Conservation (phyloP, 2,888 invertebrate species). For the Nomada fabriciana region DNA sequence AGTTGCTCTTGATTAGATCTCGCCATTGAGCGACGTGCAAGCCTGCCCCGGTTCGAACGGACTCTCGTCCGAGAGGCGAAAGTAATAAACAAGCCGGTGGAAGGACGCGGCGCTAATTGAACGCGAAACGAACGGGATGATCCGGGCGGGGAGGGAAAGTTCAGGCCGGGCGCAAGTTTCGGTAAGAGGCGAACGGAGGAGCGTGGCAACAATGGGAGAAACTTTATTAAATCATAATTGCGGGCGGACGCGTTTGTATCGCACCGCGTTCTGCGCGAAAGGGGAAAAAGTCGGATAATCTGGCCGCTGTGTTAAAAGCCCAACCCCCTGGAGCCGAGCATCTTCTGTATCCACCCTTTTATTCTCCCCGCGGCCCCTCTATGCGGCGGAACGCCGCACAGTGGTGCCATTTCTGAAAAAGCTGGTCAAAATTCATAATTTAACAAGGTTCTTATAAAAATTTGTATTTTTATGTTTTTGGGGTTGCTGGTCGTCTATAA, state of each 20-base stretch:
- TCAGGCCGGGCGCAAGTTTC: neutral
- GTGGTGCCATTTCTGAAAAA: no score
- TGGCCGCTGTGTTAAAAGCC: conserved; percentile 25
- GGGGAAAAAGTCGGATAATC: conserved; percentile 31
- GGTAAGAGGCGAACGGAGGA: conserved; percentile 8
- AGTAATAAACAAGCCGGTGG: neutral
- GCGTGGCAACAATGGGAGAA: conserved; percentile 7
- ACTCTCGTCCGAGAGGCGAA: no score
- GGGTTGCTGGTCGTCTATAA: no score
- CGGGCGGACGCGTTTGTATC: neutral
- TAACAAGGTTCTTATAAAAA: no score
- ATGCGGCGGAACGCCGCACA: neutral
- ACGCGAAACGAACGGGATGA: conserved; percentile 1
- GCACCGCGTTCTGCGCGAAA: neutral
- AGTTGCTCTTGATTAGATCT: neutral
- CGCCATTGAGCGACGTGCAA: no score
- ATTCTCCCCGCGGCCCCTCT: conserved; percentile 3
- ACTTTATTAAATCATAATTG: conserved; percentile 37
- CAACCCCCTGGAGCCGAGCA: neutral
- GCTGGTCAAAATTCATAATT: no score
- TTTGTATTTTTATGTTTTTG: no score
- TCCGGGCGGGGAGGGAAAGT: conserved; percentile 1
- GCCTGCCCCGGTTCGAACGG: no score
- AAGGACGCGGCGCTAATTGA: neutral
- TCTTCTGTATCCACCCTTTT: conserved; percentile 28